phyloP scores from a whole-genome alignment of 2,888 invertebrate genomes.

The Steinernema carpocapsae region DNA sequence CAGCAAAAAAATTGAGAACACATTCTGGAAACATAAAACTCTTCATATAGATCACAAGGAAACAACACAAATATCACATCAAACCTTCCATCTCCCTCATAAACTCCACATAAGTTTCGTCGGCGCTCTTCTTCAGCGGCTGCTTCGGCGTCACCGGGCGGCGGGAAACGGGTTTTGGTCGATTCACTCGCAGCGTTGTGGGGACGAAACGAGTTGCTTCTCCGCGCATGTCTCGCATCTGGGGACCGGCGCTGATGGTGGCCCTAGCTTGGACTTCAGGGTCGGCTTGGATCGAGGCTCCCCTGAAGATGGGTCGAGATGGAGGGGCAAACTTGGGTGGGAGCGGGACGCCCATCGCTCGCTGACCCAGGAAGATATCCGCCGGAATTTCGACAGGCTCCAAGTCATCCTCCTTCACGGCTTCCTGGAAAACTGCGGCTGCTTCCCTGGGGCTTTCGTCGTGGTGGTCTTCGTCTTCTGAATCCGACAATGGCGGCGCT shows the following conservation, averaged over 20 bases:
- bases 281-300: not conserved
- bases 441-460: not conserved
- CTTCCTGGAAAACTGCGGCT: not conserved
- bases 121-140: slow-evolving; percentile 75
- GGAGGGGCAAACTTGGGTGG: not conserved
- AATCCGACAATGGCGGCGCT: slow-evolving; percentile 54
- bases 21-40: too few species aligned
- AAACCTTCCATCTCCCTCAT: slow-evolving; percentile 97
- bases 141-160: not conserved
- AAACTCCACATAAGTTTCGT: slow-evolving; percentile 96
- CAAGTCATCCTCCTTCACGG: slow-evolving; percentile 58
- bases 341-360: not conserved
- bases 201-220: slow-evolving; percentile 79
- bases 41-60: too few species aligned
- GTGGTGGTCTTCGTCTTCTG: slow-evolving; percentile 50
- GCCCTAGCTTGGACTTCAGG: not conserved
- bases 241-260: slow-evolving; percentile 84
- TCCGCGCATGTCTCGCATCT: slow-evolving; percentile 76
- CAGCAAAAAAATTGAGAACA: not conserved
- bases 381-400: slow-evolving; percentile 52
- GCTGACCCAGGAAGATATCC: not conserved
- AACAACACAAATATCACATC: too few species aligned
- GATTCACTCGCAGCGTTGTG: slow-evolving; percentile 20
- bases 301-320: not conserved
- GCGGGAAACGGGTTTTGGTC: not conserved